Evolutionary conservation across 2,888 invertebrate species (phyloP), one percentile per base, ranked within the genome.

Genomic region (Brenthis daphne): DNA sequence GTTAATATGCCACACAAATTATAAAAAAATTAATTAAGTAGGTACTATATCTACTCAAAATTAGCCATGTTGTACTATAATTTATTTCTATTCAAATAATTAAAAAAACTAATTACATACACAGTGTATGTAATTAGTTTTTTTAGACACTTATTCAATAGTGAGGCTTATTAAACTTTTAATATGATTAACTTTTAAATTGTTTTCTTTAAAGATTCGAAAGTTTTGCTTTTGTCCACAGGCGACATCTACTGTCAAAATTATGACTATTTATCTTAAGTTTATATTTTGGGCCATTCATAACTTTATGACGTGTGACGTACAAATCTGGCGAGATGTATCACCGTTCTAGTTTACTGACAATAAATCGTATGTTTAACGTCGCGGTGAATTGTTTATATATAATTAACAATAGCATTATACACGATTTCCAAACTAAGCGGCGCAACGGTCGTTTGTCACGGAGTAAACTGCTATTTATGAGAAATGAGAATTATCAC

Each of bases 361-460:
- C 86, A 89, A 90, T 91, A 91, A 90, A 92, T 92, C 86, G 88
- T 89, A 86, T 89, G 89, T 90, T 90, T 88, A 89, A 87, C 89
- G 88, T 85, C 87, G 87, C 85, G 81, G 84, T 86, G 90, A 86
- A 87, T 89, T 86, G 89, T 88, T 66, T 74, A 76, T 75, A 76
- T 75, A 87, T 90, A 91, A 91, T 92, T 89, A 90, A 92, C 92
- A 91, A 92, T 90, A 86, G 89, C 82, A 89, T 89, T 88, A 89
- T 87, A 87, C 85, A 88, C 88, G 88, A 90, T 92, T 92, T 90
- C 91, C 89, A 90, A 92, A 91, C 88, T 85, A 78, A 85, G 85
- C 85, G 81, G 80, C 86, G 82, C 84, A 81, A 79, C 81, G 78
- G 80, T 86, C 87, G 87, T 90, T 89, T 90, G 90, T 90, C 92